Conservation (phyloP, 2,888 invertebrate genomes). For the Anoncus sp. region DNA sequence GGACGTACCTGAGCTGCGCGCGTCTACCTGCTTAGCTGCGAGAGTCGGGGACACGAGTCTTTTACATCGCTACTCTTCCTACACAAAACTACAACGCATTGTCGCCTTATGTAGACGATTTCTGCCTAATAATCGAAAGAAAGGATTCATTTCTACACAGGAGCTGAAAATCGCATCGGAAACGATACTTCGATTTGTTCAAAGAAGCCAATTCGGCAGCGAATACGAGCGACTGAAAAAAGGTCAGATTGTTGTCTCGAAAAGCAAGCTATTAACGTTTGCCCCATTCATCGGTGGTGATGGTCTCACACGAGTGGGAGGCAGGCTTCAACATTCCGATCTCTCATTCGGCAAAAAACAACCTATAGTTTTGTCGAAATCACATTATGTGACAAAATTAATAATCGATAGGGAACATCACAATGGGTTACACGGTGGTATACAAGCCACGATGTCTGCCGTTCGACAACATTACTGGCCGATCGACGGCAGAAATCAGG, state of each 20-base stretch:
- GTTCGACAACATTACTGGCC: constrained; percentile 57
- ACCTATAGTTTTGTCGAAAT: constrained; percentile 41
- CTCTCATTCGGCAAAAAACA: not conserved
- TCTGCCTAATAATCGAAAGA: not conserved
- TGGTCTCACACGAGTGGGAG: constrained; percentile 28
- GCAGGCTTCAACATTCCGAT: not conserved
- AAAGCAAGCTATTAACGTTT: not conserved
- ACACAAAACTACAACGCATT: no score
- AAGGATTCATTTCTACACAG: not conserved
- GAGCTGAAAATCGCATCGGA: not conserved
- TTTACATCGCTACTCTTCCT: no score
- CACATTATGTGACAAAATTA: constrained; percentile 28
- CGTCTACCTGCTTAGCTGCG: no score
- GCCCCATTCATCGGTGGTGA: not conserved
- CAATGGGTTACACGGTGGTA: constrained; percentile 54
- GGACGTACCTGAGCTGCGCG: no score
- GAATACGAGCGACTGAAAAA: not conserved
- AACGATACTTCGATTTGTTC: not conserved
- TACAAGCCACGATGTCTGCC: constrained; percentile 55
- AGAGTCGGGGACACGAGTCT: no score
- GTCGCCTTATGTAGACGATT: no score
- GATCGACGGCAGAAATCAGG: constrained; percentile 50
- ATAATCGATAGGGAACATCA: constrained; percentile 31
- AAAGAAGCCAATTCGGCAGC: not conserved
- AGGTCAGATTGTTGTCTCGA: not conserved